Percentiles rank a stretch among this genome's conserved stretches.
Conservation (phyloP, 1,140 invertebrate genomes). For the Spodoptera frugiperda region DNA sequence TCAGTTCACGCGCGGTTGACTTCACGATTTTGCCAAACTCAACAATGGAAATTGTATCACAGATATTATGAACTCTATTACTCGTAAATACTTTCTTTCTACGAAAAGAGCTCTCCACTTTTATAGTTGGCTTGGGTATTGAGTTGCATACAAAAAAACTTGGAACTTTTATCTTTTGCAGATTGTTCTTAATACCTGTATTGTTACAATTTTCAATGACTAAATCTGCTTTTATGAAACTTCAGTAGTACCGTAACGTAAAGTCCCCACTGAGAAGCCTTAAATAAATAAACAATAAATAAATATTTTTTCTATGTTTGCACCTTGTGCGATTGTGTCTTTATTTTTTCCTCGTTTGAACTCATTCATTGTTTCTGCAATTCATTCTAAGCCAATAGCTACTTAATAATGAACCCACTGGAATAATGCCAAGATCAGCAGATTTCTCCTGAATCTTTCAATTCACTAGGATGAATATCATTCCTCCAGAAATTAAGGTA, state of each 20-base stretch:
- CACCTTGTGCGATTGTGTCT: too few species aligned
- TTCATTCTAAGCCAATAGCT: background rate
- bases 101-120: constrained; percentile 27
- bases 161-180: constrained; percentile 15
- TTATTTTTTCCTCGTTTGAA: too few species aligned
- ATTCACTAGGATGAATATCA: constrained; percentile 1
- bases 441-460: constrained; percentile 27
- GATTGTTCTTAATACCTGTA: background rate
- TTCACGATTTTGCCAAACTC: constrained; percentile 65
- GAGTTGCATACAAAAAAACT: constrained; percentile 24
- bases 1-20: constrained; percentile 51
- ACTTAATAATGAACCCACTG: constrained; percentile 13
- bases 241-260: too few species aligned
- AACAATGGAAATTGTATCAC: constrained; percentile 61
- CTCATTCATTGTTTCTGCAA: background rate
- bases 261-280: too few species aligned
- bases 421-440: background rate
- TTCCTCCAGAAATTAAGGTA: background rate
- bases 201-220: background rate
- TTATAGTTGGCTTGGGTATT: constrained; percentile 25
- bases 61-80: constrained; percentile 59
- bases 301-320: too few species aligned
- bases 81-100: constrained; percentile 53
- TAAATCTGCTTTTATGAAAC: too few species aligned
- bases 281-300: too few species aligned